A percentile compares a stretch with the other conserved stretches of the same genome.
Conservation (phyloP, 2,113 vertebrate genomes). For the Nicator chloris region DNA sequence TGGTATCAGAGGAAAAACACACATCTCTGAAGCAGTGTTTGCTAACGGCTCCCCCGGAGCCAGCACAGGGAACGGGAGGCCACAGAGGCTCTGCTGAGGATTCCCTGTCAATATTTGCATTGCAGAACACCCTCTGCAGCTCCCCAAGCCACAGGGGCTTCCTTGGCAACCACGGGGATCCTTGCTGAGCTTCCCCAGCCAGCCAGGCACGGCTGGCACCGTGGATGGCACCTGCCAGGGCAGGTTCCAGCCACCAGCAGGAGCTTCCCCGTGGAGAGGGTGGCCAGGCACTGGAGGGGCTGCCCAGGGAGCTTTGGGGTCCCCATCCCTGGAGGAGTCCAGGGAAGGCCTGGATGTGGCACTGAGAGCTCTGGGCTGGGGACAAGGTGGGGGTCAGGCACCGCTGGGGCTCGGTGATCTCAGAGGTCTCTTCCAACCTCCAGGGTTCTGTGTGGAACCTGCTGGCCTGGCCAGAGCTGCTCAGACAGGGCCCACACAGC, state of each 20-base stretch:
- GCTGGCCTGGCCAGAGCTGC: not conserved
- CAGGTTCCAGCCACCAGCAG: fast-evolving
- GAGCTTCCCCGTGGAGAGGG: not conserved
- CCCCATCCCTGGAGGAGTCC: not conserved
- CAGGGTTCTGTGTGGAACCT: not conserved
- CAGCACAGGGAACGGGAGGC: not conserved
- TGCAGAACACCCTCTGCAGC: not conserved
- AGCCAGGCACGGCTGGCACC: not conserved
- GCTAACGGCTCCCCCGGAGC: not conserved
- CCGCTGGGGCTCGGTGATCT: fast-evolving
- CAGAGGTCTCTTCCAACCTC: not conserved
- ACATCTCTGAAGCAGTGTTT: not conserved
- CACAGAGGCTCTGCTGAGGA: not conserved
- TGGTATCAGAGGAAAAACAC: not conserved
- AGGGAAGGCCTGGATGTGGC: not conserved
- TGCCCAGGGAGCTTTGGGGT: not conserved
- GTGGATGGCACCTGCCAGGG: not conserved
- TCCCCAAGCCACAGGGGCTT: not conserved
- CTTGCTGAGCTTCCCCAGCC: not conserved
- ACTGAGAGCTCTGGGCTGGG: not conserved
- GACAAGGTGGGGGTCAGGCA: not conserved
- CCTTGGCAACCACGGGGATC: not conserved
- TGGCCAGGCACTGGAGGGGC: fast-evolving
- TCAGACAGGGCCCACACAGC: not conserved
- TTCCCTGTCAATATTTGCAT: not conserved